These are phyloP conservation scores for Zhengitettix transpicula DNA, from an alignment of 2,888 invertebrate species.

Conservation along the genomic window DNA sequence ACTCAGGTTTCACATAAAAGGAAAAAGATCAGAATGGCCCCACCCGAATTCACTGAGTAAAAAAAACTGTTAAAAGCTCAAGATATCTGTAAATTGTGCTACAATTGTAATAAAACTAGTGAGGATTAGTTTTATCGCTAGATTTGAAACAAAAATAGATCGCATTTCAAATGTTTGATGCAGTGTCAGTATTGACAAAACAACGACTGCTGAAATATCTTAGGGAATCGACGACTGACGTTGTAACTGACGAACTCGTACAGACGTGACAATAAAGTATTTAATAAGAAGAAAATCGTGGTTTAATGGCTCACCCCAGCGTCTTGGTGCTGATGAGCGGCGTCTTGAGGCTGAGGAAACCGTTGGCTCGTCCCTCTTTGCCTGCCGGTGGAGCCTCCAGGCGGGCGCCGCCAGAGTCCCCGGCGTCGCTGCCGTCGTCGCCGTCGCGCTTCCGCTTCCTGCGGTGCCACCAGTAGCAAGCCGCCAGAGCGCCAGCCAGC, in stretches of 20 bases:
- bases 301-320: conserved; percentile 41
- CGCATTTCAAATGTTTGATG: too few relatives aligned
- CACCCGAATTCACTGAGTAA: too few relatives aligned
- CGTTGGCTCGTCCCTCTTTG: conserved; percentile 41
- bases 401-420: neutral
- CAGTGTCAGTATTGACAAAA: too few relatives aligned
- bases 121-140: too few relatives aligned
- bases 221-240: too few relatives aligned
- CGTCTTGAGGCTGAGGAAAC: conserved; percentile 51
- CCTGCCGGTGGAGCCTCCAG: conserved; percentile 24
- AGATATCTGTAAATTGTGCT: too few relatives aligned
- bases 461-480: conserved; percentile 33
- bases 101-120: too few relatives aligned
- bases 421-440: conserved; percentile 21
- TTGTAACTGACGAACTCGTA: neutral
- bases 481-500: conserved; percentile 37
- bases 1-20: too few relatives aligned
- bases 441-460: conserved; percentile 37
- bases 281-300: neutral
- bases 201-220: too few relatives aligned
- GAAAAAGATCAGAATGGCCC: too few relatives aligned
- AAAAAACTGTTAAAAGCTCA: too few relatives aligned
- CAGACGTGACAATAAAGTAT: neutral
- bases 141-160: too few relatives aligned
- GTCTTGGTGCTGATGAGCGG: conserved; percentile 59